Evolutionary conservation across 2,888 invertebrate species (phyloP).

Genomic region (Bibio marci): DNA sequence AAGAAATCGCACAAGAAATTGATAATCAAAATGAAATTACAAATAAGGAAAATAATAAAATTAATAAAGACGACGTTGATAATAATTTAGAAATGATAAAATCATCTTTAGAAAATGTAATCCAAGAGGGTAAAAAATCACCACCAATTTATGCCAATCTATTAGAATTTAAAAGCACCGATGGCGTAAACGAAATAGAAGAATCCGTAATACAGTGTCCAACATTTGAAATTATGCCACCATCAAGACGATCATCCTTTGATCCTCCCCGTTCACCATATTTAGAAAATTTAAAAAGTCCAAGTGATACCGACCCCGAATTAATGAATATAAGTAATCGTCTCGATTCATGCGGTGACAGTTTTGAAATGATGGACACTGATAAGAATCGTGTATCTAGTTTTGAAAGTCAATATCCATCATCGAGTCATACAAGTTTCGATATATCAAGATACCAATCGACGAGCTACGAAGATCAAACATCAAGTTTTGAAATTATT

Average conservation of each 20-base stretch:
- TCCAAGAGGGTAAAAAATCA: slow-evolving; percentile 15
- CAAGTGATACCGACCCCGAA: slow-evolving; percentile 25
- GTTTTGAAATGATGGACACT: slow-evolving; percentile 29
- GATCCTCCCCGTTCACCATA: slow-evolving; percentile 29
- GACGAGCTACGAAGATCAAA: slow-evolving; percentile 30
- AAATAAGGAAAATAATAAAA: background rate
- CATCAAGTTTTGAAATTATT: slow-evolving; percentile 29
- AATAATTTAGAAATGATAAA: slow-evolving; percentile 23
- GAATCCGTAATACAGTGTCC: slow-evolving; percentile 22
- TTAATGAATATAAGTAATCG: slow-evolving; percentile 23
- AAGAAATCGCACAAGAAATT: slow-evolving; percentile 6
- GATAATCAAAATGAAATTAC: background rate
- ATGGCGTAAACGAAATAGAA: background rate
- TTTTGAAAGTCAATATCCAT: slow-evolving; percentile 29
- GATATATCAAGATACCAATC: slow-evolving; percentile 30
- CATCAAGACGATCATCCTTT: slow-evolving; percentile 28
- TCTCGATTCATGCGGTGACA: slow-evolving; percentile 28
- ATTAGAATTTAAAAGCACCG: slow-evolving; percentile 12
- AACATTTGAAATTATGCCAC: slow-evolving; percentile 30
- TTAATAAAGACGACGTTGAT: slow-evolving; percentile 11
- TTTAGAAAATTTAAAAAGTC: no score
- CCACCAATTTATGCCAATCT: slow-evolving; percentile 29
- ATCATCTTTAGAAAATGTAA: slow-evolving; percentile 22
- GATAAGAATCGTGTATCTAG: slow-evolving; percentile 29
- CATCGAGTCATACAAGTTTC: slow-evolving; percentile 29